Conservation (phyloP, 2,113 vertebrate species). For the Colossoma macropomum region DNA sequence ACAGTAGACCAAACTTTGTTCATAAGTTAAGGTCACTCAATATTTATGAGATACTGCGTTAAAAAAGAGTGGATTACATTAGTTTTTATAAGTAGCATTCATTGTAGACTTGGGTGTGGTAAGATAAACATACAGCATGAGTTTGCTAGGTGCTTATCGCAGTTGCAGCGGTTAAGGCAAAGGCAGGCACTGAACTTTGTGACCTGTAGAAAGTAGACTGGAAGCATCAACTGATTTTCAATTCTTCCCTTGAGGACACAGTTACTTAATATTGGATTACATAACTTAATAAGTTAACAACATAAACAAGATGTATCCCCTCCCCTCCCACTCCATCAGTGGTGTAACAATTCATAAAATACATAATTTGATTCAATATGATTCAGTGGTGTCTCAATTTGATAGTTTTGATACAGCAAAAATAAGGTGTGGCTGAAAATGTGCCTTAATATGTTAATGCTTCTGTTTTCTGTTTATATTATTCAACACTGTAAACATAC, state of each 20-base stretch:
- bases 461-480: too few relatives aligned
- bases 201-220: not conserved
- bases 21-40: too few relatives aligned
- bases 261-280: not conserved
- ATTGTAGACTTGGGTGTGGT: not conserved
- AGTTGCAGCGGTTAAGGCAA: not conserved
- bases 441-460: too few relatives aligned
- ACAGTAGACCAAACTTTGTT: too few relatives aligned
- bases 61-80: not conserved
- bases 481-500: too few relatives aligned
- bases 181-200: not conserved
- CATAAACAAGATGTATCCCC: not conserved
- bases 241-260: not conserved
- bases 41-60: not conserved
- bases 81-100: not conserved
- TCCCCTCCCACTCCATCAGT: too few relatives aligned
- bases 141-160: not conserved
- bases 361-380: too few relatives aligned
- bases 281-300: not conserved
- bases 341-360: too few relatives aligned
- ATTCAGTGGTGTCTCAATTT: too few relatives aligned
- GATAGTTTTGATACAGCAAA: too few relatives aligned
- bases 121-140: not conserved
- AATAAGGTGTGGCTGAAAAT: too few relatives aligned
- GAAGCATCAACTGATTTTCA: not conserved